These are phyloP conservation scores for Cheilosia variabilis DNA, from an alignment of 2,888 invertebrate species.

Conservation along the genomic window DNA sequence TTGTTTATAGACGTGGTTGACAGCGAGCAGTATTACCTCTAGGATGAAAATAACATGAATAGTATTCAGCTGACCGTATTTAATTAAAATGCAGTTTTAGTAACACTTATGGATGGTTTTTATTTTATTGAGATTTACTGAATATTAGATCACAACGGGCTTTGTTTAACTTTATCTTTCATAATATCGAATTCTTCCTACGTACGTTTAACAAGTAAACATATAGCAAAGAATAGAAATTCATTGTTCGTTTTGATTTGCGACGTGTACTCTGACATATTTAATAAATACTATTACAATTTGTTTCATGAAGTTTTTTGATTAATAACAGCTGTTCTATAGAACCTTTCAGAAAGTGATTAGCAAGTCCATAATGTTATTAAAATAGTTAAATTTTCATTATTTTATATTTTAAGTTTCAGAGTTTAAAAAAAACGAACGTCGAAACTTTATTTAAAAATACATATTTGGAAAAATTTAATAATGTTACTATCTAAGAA, in stretches of 20 bases:
- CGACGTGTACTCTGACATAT: constrained; percentile 12
- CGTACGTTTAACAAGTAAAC: constrained; percentile 26
- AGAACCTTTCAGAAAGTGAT: constrained; percentile 18
- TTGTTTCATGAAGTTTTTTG: not conserved
- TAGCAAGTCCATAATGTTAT: constrained; percentile 16
- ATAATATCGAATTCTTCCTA: constrained; percentile 14
- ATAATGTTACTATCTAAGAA: constrained; percentile 54
- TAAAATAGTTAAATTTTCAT: constrained; percentile 46
- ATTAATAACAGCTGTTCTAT: constrained; percentile 10
- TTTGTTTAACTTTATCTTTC: constrained; percentile 32
- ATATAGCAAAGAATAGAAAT: not conserved
- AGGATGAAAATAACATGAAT: too few relatives aligned
- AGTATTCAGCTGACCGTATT: too few relatives aligned
- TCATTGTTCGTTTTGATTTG: not conserved
- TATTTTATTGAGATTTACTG: constrained; percentile 34
- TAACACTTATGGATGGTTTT: constrained; percentile 59
- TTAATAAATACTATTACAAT: not conserved
- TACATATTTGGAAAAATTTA: constrained; percentile 47
- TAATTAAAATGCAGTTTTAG: not conserved
- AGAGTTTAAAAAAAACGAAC: constrained; percentile 20
- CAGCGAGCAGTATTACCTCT: too few relatives aligned
- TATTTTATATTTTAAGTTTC: constrained; percentile 27
- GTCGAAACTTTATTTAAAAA: constrained; percentile 22
- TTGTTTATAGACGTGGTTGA: too few relatives aligned
- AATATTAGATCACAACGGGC: constrained; percentile 67